Conservation (phyloP, 2,113 vertebrate species). For the Alexandromys fortis region DNA sequence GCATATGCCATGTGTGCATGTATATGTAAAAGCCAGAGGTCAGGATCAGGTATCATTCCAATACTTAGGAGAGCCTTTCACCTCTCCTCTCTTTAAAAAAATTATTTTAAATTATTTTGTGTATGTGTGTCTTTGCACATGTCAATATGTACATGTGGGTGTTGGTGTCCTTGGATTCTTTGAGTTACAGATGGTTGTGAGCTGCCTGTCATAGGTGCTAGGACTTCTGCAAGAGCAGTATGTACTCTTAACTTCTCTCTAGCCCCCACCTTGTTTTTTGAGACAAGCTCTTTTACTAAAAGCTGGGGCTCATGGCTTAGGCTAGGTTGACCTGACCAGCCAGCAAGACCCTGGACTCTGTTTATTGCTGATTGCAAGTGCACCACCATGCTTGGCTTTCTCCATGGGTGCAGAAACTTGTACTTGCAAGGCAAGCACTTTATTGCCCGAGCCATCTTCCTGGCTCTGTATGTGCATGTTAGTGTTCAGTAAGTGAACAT, state of each 20-base stretch:
- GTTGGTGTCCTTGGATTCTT: background rate
- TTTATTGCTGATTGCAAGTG: background rate
- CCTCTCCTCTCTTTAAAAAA: background rate
- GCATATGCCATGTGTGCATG: background rate
- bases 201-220: background rate
- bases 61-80: background rate
- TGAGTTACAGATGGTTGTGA: background rate
- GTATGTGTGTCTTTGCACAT: background rate
- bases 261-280: background rate
- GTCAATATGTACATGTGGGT: background rate
- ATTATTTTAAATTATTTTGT: background rate
- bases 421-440: background rate
- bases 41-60: background rate
- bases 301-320: background rate
- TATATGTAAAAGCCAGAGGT: background rate
- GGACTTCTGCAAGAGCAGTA: background rate
- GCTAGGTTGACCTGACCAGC: background rate
- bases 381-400: background rate
- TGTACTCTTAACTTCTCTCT: background rate
- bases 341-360: background rate
- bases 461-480: background rate
- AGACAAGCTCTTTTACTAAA: background rate
- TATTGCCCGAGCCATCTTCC: background rate
- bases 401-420: background rate
- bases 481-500: constrained; percentile 24